Percentiles rank a stretch among this genome's conserved stretches.
Conservation (phyloP, 2,888 invertebrate species). For the Aelia acuminata region DNA sequence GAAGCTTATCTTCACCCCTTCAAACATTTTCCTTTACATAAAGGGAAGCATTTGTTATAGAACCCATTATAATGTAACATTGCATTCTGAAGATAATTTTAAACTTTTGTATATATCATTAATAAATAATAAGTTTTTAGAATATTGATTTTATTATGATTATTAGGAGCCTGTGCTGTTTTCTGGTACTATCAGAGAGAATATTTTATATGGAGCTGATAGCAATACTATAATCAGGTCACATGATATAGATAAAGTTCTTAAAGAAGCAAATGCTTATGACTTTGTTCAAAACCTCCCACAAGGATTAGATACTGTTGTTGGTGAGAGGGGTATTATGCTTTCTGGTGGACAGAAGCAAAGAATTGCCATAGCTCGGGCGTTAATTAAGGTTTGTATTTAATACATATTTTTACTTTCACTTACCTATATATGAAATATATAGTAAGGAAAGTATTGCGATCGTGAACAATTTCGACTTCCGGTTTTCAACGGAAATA, state of each 20-base stretch:
- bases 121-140: not conserved
- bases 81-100: too few species aligned
- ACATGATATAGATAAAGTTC: constrained; percentile 75
- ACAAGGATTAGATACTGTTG: constrained; percentile 83
- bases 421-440: too few species aligned
- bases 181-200: constrained; percentile 89
- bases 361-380: constrained; percentile 92
- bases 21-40: too few species aligned
- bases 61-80: too few species aligned
- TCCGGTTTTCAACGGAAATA: too few species aligned
- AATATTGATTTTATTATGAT: not conserved
- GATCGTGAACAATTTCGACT: too few species aligned
- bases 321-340: constrained; percentile 91
- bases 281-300: constrained; percentile 81
- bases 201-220: constrained; percentile 88
- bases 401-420: not conserved
- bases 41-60: too few species aligned
- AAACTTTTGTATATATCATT: not conserved
- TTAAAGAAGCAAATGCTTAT: constrained; percentile 87
- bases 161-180: constrained; percentile 91
- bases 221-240: constrained; percentile 72
- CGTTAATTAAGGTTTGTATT: constrained; percentile 82
- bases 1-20: too few species aligned
- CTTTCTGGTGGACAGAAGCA: constrained; percentile 95
- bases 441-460: not conserved